Evolutionary conservation across 2,797 vertebrate species (phyloP), one percentile per base, ranked within the genome.

Genomic region (Acrossocheilus wenchowensis): DNA sequence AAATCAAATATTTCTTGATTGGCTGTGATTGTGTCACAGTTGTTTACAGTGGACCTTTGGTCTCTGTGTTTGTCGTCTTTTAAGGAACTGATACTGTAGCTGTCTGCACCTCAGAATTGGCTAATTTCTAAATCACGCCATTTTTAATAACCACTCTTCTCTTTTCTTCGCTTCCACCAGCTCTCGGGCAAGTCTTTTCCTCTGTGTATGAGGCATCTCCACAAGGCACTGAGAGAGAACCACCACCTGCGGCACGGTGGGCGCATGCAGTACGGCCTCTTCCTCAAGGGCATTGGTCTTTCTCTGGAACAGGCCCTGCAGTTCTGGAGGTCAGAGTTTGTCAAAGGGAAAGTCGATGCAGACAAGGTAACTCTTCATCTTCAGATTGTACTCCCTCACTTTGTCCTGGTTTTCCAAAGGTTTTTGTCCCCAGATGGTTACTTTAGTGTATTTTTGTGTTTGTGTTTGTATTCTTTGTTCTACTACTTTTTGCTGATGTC

Each of bases 191-290:
- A 97, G 88, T 99, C 98, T 0, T 99, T 97, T 92, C 98, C 98
- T 0, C 96, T 96, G 6, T 99, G 98, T 88, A 99, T 99, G 98
- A 95, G 97, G 82, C 97, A 99, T 91, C 90, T 99, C 88, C 98
- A 99, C 92, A 96, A 95, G 93, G 91, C 95, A 21, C 93, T 99
- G 1, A 94, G 97, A 62, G 98, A 99, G 36, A 96, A 92, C 92
- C 98, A 99, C 90, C 98, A 99, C 84, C 97, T 99, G 30, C 97
- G 98, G 0, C 98, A 99, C 0, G 98, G 98, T 0, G 98, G 98
- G 23, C 97, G 98, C 0, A 97, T 99, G 98, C 98, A 99, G 78
- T 99, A 99, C 0, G 98, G 98, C 0, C 97, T 99, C 71, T 99
- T 98, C 94, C 94, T 99, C 9, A 99, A 99, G 90, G 98, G 98